Conservation (phyloP, 2,888 invertebrate species). For the Pegoplata infirma region DNA sequence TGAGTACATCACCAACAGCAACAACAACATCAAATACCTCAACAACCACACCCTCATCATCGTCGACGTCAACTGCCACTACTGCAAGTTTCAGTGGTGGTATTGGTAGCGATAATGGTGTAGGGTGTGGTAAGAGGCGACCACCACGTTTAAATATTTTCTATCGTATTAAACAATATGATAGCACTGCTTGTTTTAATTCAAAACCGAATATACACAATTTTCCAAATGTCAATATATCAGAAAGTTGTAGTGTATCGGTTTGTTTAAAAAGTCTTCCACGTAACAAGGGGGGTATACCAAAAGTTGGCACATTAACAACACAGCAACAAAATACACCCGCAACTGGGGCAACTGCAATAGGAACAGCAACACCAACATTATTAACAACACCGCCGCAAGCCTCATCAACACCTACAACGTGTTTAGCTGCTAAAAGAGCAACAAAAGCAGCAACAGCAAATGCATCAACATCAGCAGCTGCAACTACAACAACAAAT, state of each 20-base stretch:
- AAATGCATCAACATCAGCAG: constrained; percentile 14
- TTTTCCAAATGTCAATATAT: constrained; percentile 77
- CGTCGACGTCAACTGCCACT: background rate
- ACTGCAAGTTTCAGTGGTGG: constrained; percentile 11
- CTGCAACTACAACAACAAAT: constrained; percentile 48
- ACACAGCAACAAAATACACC: constrained; percentile 52
- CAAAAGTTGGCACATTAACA: constrained; percentile 76
- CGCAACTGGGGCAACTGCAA: constrained; percentile 55
- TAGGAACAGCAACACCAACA: constrained; percentile 41
- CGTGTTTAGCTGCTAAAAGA: constrained; percentile 31
- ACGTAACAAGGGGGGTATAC: constrained; percentile 85
- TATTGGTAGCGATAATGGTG: background rate
- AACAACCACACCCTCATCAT: constrained; percentile 16
- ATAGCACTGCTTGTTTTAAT: constrained; percentile 74
- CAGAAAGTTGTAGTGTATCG: constrained; percentile 75
- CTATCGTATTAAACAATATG: constrained; percentile 76
- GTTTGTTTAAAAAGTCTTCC: constrained; percentile 85
- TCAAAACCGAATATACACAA: constrained; percentile 77
- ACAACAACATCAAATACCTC: constrained; percentile 31
- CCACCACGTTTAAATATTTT: constrained; percentile 76
- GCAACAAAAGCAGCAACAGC: constrained; percentile 23
- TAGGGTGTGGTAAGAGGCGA: constrained; percentile 41
- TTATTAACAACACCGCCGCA: constrained; percentile 47
- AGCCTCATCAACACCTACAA: constrained; percentile 27
- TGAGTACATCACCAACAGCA: constrained; percentile 46